phyloP scores from a whole-genome alignment of 2,113 vertebrate genomes.

The Delphinus delphis region DNA sequence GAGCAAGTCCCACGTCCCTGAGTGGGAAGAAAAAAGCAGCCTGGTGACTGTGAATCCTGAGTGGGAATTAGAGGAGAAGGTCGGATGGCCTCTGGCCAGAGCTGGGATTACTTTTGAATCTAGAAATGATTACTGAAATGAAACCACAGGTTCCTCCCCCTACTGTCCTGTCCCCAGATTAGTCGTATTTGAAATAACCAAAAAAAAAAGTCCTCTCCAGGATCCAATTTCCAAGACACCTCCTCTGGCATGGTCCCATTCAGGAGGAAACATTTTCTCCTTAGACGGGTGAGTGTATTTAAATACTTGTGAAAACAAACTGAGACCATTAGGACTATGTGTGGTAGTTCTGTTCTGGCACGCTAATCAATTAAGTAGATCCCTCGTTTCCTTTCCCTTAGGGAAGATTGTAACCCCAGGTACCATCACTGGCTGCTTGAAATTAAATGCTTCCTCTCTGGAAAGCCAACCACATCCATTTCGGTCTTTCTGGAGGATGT shows the following conservation, averaged over 20 bases:
- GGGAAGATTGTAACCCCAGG: background rate
- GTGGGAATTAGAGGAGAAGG: background rate
- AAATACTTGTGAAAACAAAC: background rate
- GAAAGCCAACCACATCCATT: background rate
- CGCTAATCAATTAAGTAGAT: background rate
- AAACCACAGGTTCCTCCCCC: background rate
- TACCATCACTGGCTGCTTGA: background rate
- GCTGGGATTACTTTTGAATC: background rate
- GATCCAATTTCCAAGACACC: background rate
- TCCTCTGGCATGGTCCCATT: background rate
- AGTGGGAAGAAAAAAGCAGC: background rate
- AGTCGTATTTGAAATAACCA: background rate
- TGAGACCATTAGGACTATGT: background rate
- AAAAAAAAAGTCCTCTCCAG: background rate
- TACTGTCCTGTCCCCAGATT: too few species aligned
- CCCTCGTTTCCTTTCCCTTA: background rate
- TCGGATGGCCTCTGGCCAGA: background rate
- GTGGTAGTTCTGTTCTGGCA: background rate
- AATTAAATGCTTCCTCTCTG: conserved; percentile 39
- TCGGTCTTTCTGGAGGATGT: background rate
- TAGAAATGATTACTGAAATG: background rate
- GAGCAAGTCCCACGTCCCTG: too few species aligned
- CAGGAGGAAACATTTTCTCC: background rate
- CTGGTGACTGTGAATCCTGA: background rate
- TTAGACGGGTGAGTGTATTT: background rate